Evolutionary conservation across 2,888 invertebrate genomes (phyloP), one percentile per base, ranked within the genome.

Genomic region (Drosophila cognata): DNA sequence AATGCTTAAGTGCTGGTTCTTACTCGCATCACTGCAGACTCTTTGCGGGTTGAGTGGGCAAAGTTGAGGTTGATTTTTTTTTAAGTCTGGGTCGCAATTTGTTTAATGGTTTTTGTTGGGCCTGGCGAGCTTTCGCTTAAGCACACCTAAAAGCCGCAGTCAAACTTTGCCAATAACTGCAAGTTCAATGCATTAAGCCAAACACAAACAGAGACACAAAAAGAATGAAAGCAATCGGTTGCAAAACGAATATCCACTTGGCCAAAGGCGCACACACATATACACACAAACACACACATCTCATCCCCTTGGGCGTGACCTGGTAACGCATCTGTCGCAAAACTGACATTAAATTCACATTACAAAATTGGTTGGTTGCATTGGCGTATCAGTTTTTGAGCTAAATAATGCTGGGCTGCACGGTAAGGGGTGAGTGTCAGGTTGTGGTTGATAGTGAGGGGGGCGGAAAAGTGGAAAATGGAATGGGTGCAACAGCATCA

Each of bases 301-400:
- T 51, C 16, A 31, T 35, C 31, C 25, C 35, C 11, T 52, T 53
- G 66, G 56, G 33, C 60, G 65, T 72, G 71, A 66, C 70, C 78
- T 78, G 81, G 76, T 71, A 75, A 82, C 87, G 85, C 84, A 87
- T 74, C 84, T 85, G 88, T 85, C 88, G 84, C 85, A 84, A 77
- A 85, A 88, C 85, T 88, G 84, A 87, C 84, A 85, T 85, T 85
- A 85, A 85, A 85, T 85, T 85, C 88, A 84, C 84, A 85, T 85
- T 88, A 85, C 82, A 85, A 84, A 85, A 85, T 88, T 85, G 84
- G 88, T 88, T 88, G 81, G 79, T 74, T 87, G 84, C 85, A 85
- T 81, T 77, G 74, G 85, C 81, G 84, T 82, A 85, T 85, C 88
- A 88, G 88, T 84, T 87, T 81, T 82, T 74, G 71, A 76, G 79